Percentiles rank a stretch among this genome's conserved stretches.
phyloP scores from a whole-genome alignment of 2,113 vertebrate genomes.

The Seriola rivoliana region DNA sequence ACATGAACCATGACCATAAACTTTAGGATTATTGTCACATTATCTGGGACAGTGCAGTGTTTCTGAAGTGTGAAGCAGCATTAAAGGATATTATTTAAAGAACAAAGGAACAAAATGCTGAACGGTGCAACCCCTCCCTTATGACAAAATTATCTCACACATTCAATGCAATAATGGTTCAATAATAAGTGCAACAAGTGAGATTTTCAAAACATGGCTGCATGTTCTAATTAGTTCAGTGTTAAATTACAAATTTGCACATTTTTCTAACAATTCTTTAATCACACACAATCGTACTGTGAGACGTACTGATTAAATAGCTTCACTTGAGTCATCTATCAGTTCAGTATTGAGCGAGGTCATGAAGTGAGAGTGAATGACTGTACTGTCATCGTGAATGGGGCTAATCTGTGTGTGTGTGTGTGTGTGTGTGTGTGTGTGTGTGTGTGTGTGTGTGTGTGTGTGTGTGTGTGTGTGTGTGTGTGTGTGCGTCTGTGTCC shows the following conservation, averaged over 20 bases:
- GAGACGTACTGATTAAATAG: neutral
- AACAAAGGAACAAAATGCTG: neutral
- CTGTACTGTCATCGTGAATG: constrained; percentile 35
- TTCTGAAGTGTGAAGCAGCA: neutral
- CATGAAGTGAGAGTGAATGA: constrained; percentile 17
- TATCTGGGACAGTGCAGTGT: too few relatives aligned
- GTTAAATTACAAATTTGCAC: neutral
- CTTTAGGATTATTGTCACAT: too few relatives aligned
- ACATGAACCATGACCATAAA: too few relatives aligned
- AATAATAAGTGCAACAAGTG: too few relatives aligned
- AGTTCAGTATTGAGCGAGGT: neutral
- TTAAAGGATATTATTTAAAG: neutral
- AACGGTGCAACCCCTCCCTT: too few relatives aligned
- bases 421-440: constrained; percentile 6
- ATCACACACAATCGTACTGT: neutral
- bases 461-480: constrained; percentile 8
- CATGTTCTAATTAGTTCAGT: too few relatives aligned
- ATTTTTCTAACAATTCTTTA: too few relatives aligned
- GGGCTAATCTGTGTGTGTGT: constrained; percentile 40
- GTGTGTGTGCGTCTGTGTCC: constrained; percentile 2
- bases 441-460: neutral
- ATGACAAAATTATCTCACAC: too few relatives aligned
- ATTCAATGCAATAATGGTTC: too few relatives aligned
- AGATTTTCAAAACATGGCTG: too few relatives aligned
- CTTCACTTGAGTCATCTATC: neutral